Evolutionary conservation across 1,140 invertebrate species (phyloP).

Genomic region (Drosophila parvula): DNA sequence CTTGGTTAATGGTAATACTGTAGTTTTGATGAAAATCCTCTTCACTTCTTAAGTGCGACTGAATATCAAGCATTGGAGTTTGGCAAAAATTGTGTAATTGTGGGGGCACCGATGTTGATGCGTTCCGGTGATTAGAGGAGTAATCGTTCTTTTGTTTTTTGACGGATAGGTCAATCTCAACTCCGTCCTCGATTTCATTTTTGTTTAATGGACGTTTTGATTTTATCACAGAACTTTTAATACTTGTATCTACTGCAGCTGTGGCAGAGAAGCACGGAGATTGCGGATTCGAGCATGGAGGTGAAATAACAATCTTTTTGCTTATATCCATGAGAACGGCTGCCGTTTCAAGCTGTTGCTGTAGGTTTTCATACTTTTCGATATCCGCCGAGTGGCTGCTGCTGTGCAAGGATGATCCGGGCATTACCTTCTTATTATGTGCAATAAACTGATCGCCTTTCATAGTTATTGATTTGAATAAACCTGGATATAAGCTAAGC

Average conservation of each 20-base stretch:
- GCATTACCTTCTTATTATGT: conserved; percentile 35
- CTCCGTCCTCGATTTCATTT: conserved; percentile 64
- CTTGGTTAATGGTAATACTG: conserved; percentile 70
- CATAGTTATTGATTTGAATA: conserved; percentile 47
- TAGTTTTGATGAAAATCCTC: conserved; percentile 60
- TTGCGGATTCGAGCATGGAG: conserved; percentile 83
- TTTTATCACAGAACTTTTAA: conserved; percentile 84
- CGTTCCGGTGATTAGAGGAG: conserved; percentile 51
- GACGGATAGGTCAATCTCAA: conserved; percentile 81
- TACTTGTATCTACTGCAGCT: conserved; percentile 71
- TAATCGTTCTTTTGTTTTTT: conserved; percentile 73
- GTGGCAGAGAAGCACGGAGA: conserved; percentile 75
- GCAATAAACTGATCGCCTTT: conserved; percentile 37
- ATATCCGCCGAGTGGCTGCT: conserved; percentile 42
- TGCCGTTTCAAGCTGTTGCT: conserved; percentile 83
- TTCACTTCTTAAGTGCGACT: conserved; percentile 52
- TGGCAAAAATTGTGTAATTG: conserved; percentile 53
- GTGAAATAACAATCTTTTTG: conserved; percentile 84
- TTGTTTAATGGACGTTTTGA: conserved; percentile 77
- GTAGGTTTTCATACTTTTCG: conserved; percentile 72
- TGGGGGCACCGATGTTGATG: conserved; percentile 13
- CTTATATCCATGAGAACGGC: conserved; percentile 84
- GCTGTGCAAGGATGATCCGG: conserved; percentile 22
- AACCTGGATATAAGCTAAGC: conserved; percentile 50
- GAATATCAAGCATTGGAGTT: conserved; percentile 61